Conservation (phyloP, 2,888 invertebrate genomes). For the Synanthedon formicaeformis region DNA sequence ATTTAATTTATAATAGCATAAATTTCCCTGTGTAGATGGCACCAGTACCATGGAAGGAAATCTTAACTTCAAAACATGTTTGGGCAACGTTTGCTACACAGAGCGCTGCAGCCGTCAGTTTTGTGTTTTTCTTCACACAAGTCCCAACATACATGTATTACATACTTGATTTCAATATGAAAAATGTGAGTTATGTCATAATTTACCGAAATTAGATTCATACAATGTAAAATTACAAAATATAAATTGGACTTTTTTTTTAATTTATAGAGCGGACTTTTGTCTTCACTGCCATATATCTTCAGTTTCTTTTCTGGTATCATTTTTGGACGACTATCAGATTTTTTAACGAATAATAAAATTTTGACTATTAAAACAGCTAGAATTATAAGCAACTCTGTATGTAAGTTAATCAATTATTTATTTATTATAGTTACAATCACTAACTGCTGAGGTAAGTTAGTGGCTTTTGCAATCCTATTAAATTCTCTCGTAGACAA, state of each 20-base stretch:
- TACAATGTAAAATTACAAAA: neutral
- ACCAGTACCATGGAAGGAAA: slow-evolving; percentile 59
- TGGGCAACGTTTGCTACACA: slow-evolving; percentile 66
- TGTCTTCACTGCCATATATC: slow-evolving; percentile 74
- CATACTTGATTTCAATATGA: slow-evolving; percentile 62
- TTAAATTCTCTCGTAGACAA: too few species aligned
- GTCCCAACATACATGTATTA: slow-evolving; percentile 75
- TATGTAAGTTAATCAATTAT: slow-evolving; percentile 32
- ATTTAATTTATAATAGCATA: too few species aligned
- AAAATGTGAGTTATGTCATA: slow-evolving; percentile 24
- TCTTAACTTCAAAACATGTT: slow-evolving; percentile 58
- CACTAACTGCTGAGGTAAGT: too few species aligned
- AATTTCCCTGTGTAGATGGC: slow-evolving; percentile 21
- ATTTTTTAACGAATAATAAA: slow-evolving; percentile 44
- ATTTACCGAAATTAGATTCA: too few species aligned
- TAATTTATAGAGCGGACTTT: slow-evolving; percentile 65
- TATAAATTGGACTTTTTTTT: neutral
- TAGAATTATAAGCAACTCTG: slow-evolving; percentile 56
- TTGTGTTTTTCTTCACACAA: slow-evolving; percentile 74
- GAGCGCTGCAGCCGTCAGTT: slow-evolving; percentile 69
- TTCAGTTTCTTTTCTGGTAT: slow-evolving; percentile 63
- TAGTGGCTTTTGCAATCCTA: too few species aligned
- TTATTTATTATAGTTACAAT: neutral
- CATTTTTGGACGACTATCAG: slow-evolving; percentile 69
- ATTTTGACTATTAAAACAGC: slow-evolving; percentile 25